Percentiles rank a stretch among this genome's conserved stretches.
Conservation (phyloP, 1,140 invertebrate genomes). For the Cyclina sinensis region DNA sequence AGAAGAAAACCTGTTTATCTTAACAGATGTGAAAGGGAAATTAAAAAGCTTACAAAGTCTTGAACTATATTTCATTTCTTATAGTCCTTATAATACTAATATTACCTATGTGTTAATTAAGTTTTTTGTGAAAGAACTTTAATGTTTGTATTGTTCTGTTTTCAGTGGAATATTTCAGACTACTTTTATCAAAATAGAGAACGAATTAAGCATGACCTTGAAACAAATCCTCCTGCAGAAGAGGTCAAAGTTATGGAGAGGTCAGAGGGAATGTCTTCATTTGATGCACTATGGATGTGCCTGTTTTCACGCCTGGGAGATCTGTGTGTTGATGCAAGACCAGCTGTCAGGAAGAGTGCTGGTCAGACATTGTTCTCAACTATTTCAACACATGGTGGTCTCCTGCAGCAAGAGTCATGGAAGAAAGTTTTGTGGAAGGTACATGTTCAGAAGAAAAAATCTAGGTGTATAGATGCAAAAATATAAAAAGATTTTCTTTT, state of each 20-base stretch:
- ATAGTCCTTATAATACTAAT: no score
- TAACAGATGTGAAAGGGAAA: no score
- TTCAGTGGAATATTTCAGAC: slow-evolving; percentile 98
- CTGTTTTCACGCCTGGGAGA: slow-evolving; percentile 96
- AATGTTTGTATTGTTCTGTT: no score
- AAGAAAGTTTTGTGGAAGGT: slow-evolving; percentile 88
- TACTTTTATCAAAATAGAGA: slow-evolving; percentile 98
- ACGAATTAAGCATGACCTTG: slow-evolving; percentile 89
- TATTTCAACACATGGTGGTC: slow-evolving; percentile 96
- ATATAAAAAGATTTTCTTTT: no score
- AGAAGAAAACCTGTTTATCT: no score
- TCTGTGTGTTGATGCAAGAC: slow-evolving; percentile 97
- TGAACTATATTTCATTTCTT: no score
- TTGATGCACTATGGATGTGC: slow-evolving; percentile 98
- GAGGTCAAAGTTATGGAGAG: slow-evolving; percentile 55
- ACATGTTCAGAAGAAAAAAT: no score
- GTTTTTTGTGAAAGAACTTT: no score
- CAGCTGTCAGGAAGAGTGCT: slow-evolving; percentile 98
- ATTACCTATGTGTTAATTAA: no score
- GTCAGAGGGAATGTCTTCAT: slow-evolving; percentile 89
- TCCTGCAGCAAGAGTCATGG: slow-evolving; percentile 95
- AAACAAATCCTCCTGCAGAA: slow-evolving; percentile 61
- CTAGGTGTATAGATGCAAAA: no score
- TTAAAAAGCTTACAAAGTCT: no score
- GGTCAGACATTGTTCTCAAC: slow-evolving; percentile 99